Conservation (phyloP, 2,888 invertebrate species). For the Drosophila fungiperda region DNA sequence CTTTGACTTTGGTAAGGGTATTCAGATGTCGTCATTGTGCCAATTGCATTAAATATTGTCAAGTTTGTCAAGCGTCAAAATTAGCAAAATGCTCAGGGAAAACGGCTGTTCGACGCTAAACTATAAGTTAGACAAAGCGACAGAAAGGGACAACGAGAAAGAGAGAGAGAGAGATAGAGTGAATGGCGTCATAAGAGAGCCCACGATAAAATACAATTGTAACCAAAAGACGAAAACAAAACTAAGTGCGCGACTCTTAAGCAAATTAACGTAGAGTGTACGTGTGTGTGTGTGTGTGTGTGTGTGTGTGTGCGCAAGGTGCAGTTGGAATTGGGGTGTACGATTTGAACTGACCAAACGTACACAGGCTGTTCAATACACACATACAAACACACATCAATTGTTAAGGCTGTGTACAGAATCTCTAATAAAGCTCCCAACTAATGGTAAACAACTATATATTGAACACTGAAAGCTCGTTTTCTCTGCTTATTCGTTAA, state of each 20-base stretch:
- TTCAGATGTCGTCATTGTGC: slow-evolving; percentile 9
- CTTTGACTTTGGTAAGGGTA: slow-evolving; percentile 15
- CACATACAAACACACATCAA: background rate
- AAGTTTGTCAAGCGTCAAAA: slow-evolving; percentile 70
- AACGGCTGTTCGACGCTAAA: slow-evolving; percentile 20
- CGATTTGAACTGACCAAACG: background rate
- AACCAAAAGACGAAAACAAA: slow-evolving; percentile 44
- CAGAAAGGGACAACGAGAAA: slow-evolving; percentile 5
- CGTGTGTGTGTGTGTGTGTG: no score
- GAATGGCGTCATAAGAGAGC: slow-evolving; percentile 16
- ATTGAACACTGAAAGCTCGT: slow-evolving; percentile 16
- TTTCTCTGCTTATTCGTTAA: slow-evolving; percentile 51
- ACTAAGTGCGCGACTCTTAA: slow-evolving; percentile 21
- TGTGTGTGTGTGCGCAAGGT: background rate
- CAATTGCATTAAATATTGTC: slow-evolving; percentile 4
- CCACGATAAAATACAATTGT: slow-evolving; percentile 43
- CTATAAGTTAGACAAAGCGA: slow-evolving; percentile 8
- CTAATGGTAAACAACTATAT: slow-evolving; percentile 18
- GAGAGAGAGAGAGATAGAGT: slow-evolving; percentile 8
- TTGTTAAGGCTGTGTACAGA: background rate
- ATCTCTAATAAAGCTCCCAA: background rate
- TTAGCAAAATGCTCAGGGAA: slow-evolving; percentile 53
- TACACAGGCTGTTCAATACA: background rate
- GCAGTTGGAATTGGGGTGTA: background rate
- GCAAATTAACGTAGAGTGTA: background rate